A percentile compares a stretch with the other conserved stretches of the same genome.
These are phyloP conservation scores for Lophura nycthemera DNA, from an alignment of 2,113 vertebrate species.

Conservation along the genomic window DNA sequence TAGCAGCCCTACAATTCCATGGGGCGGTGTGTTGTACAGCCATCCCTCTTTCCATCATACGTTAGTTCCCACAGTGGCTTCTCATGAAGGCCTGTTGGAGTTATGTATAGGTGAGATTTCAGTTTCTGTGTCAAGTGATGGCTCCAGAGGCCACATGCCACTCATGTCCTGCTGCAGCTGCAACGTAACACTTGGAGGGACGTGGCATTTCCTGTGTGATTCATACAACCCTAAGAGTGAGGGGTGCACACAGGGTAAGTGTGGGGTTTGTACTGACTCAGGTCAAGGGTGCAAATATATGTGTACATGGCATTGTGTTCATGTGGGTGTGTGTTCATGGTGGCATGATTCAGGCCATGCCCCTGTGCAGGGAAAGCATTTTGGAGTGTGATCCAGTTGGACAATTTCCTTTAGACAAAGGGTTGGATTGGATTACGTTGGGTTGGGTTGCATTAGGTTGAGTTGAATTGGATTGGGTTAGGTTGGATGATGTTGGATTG, in stretches of 20 bases:
- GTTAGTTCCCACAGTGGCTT: neutral
- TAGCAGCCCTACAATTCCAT: neutral
- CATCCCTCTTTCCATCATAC: neutral
- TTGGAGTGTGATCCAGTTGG: no score
- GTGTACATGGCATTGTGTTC: neutral
- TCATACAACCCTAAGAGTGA: neutral
- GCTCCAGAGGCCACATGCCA: neutral
- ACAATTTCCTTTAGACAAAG: no score
- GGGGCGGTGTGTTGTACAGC: neutral
- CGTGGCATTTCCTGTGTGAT: neutral
- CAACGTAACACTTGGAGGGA: neutral
- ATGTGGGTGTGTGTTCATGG: accelerated
- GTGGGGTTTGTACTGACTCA: neutral
- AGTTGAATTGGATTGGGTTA: no score
- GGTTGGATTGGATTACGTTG: neutral
- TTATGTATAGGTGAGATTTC: neutral
- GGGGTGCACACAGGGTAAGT: no score
- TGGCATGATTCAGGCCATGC: neutral
- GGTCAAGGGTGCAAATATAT: neutral
- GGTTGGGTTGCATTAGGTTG: no score
- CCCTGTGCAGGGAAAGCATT: accelerated
- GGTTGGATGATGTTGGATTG: no score
- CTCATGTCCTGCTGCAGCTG: neutral
- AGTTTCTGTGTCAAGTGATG: accelerated
- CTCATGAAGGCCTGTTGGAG: neutral